A percentile compares a stretch with the other conserved stretches of the same genome.
Conservation (phyloP, 2,888 invertebrate species). For the Limnephilus marmoratus region DNA sequence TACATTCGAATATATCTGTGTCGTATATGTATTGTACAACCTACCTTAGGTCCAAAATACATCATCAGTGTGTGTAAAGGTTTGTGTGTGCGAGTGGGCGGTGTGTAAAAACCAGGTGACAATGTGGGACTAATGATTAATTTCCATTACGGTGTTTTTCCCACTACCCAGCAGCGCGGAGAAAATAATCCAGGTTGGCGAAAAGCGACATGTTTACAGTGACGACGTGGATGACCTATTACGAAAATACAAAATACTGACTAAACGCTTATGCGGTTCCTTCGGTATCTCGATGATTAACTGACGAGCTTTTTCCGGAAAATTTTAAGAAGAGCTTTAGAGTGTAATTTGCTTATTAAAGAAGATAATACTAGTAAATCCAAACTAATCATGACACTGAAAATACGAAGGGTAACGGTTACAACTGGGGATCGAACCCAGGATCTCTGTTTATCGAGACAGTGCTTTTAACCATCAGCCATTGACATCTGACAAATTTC, state of each 20-base stretch:
- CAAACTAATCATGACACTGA: no score
- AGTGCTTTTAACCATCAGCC: no score
- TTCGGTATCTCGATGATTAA: neutral
- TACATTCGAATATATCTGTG: neutral
- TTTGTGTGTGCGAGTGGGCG: slow-evolving; percentile 4
- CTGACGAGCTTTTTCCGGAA: neutral
- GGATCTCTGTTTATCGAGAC: no score
- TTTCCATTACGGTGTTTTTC: slow-evolving; percentile 72
- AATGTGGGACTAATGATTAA: slow-evolving; percentile 75
- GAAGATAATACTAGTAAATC: no score
- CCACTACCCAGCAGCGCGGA: slow-evolving; percentile 64
- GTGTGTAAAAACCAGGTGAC: slow-evolving; percentile 41
- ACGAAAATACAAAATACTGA: slow-evolving; percentile 16
- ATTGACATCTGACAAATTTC: no score
- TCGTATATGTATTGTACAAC: neutral
- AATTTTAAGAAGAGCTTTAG: neutral
- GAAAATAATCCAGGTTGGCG: neutral
- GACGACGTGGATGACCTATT: slow-evolving; percentile 16
- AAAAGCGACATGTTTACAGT: slow-evolving; percentile 55
- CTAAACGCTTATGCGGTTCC: neutral
- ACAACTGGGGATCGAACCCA: no score
- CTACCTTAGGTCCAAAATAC: neutral
- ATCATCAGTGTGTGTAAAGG: neutral
- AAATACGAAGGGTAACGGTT: no score
- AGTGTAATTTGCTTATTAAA: no score